These are phyloP conservation scores for Polietes domitor DNA, from an alignment of 2,888 invertebrate species.

Conservation along the genomic window DNA sequence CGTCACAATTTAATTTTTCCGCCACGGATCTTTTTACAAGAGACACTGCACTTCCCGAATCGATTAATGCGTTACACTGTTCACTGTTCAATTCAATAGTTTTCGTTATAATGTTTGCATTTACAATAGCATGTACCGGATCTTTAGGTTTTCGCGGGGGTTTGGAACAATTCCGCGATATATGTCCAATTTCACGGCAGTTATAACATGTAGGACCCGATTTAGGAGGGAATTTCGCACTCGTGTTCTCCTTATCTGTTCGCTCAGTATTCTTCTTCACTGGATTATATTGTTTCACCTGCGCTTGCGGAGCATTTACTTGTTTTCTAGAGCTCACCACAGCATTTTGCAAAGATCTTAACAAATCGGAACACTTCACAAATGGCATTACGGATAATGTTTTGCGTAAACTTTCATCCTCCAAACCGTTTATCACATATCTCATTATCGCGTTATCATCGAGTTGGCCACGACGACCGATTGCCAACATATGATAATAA, in stretches of 20 bases:
- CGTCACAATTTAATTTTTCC: background rate
- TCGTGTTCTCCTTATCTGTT: too few species aligned
- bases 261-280: background rate
- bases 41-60: slow-evolving; percentile 56
- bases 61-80: slow-evolving; percentile 42
- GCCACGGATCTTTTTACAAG: slow-evolving; percentile 22
- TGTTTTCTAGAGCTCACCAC: background rate
- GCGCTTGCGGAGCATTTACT: background rate
- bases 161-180: slow-evolving; percentile 40
- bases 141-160: slow-evolving; percentile 2
- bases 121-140: slow-evolving; percentile 2
- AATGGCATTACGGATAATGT: slow-evolving; percentile 30
- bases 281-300: too few species aligned
- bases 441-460: slow-evolving; percentile 50
- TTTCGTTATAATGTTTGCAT: slow-evolving; percentile 30
- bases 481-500: slow-evolving; percentile 54
- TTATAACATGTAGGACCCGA: slow-evolving; percentile 39
- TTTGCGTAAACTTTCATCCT: slow-evolving; percentile 40
- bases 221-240: background rate
- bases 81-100: slow-evolving; percentile 7
- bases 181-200: slow-evolving; percentile 43
- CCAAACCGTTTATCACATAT: slow-evolving; percentile 56
- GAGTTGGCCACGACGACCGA: slow-evolving; percentile 55
- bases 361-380: slow-evolving; percentile 20
- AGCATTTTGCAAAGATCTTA: slow-evolving; percentile 21